Evolutionary conservation across 2,888 invertebrate species (phyloP).

Genomic region (Hemicrepidius hirtus): DNA sequence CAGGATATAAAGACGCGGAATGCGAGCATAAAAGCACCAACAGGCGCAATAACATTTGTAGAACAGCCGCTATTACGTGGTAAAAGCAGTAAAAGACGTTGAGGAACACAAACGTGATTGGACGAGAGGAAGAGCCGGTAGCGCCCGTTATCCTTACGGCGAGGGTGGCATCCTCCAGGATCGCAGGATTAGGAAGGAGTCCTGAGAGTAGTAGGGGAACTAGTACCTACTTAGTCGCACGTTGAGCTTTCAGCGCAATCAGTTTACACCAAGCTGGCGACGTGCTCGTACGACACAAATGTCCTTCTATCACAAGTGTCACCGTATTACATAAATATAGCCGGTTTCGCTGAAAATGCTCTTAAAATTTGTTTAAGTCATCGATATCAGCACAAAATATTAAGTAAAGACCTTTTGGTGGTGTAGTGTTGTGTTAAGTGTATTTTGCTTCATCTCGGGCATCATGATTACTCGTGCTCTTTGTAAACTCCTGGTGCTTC

Average conservation of each 20-base stretch:
- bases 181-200: conserved; percentile 60
- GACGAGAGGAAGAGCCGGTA: conserved; percentile 37
- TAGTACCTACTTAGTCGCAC: conserved; percentile 63
- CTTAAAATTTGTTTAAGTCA: conserved; percentile 35
- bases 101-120: conserved; percentile 33
- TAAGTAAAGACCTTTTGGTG: conserved; percentile 4
- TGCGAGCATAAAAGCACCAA: conserved; percentile 26
- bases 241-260: conserved; percentile 62
- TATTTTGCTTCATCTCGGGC: conserved; percentile 24
- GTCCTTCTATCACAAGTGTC: conserved; percentile 55
- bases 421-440: conserved; percentile 22
- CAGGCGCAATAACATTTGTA: conserved; percentile 36
- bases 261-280: conserved; percentile 61
- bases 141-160: conserved; percentile 50
- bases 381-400: background rate
- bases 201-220: conserved; percentile 65
- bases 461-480: conserved; percentile 33
- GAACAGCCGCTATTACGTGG: conserved; percentile 37
- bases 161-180: conserved; percentile 65
- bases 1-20: conserved; percentile 25
- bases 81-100: conserved; percentile 36
- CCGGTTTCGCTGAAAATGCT: conserved; percentile 44
- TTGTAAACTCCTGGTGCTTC: conserved; percentile 47
- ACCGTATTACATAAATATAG: conserved; percentile 58
- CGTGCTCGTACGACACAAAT: conserved; percentile 56